Percentiles rank a stretch among this genome's conserved stretches.
Evolutionary conservation across 2,797 vertebrate species (phyloP).

Genomic region (Okamejei kenojei): DNA sequence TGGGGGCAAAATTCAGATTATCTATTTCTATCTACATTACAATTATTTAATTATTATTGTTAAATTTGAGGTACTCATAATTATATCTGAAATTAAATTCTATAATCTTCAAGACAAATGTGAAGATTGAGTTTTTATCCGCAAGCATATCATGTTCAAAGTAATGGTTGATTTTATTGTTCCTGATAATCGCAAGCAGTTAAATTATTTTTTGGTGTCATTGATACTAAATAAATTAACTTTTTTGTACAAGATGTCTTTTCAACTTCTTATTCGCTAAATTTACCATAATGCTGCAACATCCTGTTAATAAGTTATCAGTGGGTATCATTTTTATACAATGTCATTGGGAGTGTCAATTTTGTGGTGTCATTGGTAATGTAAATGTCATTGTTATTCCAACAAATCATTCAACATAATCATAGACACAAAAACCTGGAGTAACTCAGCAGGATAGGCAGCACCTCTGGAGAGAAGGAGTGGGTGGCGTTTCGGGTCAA

Average conservation of each 20-base stretch:
- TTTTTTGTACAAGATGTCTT: neutral
- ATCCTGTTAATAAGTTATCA: neutral
- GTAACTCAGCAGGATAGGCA: too few relatives aligned
- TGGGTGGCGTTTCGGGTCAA: too few relatives aligned
- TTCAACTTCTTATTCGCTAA: neutral
- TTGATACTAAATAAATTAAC: neutral
- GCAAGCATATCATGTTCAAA: neutral
- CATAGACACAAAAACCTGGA: too few relatives aligned
- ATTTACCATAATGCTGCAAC: neutral
- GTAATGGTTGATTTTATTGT: neutral
- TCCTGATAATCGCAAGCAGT: neutral
- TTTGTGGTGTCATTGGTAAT: too few relatives aligned
- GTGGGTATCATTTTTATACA: too few relatives aligned
- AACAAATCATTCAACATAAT: too few relatives aligned
- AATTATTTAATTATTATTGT: neutral
- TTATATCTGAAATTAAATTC: neutral
- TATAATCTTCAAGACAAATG: neutral
- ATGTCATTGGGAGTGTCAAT: too few relatives aligned
- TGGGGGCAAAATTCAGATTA: neutral
- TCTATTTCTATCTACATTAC: neutral
- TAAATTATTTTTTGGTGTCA: neutral
- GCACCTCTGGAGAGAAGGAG: too few relatives aligned
- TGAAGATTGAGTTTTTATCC: neutral
- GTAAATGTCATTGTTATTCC: too few relatives aligned
- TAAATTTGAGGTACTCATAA: neutral